Conservation (phyloP, 2,113 vertebrate species). For the Grantiella picta region DNA sequence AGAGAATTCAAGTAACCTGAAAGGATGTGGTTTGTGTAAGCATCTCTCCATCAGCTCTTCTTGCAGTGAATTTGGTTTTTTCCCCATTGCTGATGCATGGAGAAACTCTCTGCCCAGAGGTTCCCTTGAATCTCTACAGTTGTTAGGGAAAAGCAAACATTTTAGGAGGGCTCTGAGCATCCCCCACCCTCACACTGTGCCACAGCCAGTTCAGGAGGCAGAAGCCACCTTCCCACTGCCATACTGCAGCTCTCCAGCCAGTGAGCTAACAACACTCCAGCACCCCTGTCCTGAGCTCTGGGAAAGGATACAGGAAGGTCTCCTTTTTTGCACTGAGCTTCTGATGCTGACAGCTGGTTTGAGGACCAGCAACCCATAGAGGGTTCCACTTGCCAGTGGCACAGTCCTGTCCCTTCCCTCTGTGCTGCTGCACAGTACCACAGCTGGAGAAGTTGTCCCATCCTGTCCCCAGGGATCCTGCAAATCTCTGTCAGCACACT, state of each 20-base stretch:
- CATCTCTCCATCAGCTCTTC: background rate
- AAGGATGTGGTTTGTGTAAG: background rate
- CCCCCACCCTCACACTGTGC: background rate
- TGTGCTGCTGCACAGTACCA: background rate
- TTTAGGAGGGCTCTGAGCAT: background rate
- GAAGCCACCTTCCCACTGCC: background rate
- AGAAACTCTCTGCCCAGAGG: background rate
- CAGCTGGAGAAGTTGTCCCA: background rate
- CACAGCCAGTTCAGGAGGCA: background rate
- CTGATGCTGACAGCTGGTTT: background rate
- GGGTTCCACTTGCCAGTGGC: background rate
- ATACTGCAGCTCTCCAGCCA: background rate
- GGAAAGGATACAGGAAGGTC: background rate
- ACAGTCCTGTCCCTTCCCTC: background rate
- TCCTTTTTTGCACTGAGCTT: background rate
- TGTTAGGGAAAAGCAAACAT: background rate
- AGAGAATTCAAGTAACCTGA: background rate
- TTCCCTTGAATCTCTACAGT: background rate
- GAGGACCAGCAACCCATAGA: background rate
- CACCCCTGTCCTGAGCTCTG: background rate
- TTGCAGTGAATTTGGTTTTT: background rate
- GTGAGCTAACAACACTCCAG: fast-evolving
- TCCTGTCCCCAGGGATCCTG: background rate
- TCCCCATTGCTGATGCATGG: background rate
- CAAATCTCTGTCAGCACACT: background rate